These are phyloP conservation scores for Hyperoplus immaculatus DNA, from an alignment of 2,797 vertebrate species.

Conservation along the genomic window DNA sequence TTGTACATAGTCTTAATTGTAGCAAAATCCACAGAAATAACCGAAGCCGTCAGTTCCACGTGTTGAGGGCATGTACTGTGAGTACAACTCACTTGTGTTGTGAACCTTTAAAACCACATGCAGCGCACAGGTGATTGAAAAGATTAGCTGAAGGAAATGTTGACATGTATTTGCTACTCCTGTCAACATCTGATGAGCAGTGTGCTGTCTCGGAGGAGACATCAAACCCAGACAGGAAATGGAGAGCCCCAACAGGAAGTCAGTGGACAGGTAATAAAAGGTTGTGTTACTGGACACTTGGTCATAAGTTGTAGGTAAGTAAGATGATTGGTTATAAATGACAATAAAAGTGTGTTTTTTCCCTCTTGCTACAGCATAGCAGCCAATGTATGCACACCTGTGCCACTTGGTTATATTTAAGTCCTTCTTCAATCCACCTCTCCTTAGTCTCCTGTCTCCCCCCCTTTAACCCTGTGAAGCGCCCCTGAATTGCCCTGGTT, in stretches of 20 bases:
- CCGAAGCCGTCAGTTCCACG: conserved; percentile 30
- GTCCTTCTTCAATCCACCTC: conserved; percentile 14
- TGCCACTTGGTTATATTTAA: conserved; percentile 31
- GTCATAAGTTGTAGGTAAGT: neutral
- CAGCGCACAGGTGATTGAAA: conserved; percentile 17
- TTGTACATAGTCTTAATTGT: conserved; percentile 69
- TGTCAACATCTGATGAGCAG: conserved; percentile 48
- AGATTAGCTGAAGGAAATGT: conserved; percentile 31
- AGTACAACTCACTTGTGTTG: conserved; percentile 28
- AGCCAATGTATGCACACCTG: conserved; percentile 44
- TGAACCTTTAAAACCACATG: conserved; percentile 37
- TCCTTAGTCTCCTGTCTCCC: conserved; percentile 13
- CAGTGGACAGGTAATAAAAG: conserved; percentile 2
- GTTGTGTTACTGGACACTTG: neutral
- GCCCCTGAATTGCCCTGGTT: conserved; percentile 61
- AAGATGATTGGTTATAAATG: neutral
- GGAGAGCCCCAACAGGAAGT: conserved; percentile 44
- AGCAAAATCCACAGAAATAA: conserved; percentile 62
- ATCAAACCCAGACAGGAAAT: conserved; percentile 52
- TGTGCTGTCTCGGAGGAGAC: conserved; percentile 16
- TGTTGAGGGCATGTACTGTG: neutral
- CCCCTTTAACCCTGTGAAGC: conserved; percentile 18
- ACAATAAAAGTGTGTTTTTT: neutral
- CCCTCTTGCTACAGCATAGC: conserved; percentile 5
- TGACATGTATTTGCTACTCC: conserved; percentile 53